A percentile compares a stretch with the other conserved stretches of the same genome.
Conservation (phyloP, 2,888 invertebrate species). For the Rhabditophanes sp. region DNA sequence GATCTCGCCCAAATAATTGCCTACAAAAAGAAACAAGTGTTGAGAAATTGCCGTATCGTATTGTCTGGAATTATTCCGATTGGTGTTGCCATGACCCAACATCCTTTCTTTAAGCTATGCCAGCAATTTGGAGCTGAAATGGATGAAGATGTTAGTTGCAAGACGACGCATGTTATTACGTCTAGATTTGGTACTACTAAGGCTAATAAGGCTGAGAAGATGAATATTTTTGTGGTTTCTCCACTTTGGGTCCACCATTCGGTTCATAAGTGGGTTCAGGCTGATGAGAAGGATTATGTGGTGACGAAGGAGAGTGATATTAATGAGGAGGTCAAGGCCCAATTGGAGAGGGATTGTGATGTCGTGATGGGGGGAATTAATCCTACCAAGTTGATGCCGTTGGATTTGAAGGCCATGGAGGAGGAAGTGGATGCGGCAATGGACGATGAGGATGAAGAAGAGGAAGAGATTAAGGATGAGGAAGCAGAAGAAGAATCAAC, state of each 20-base stretch:
- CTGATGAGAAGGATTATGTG: constrained; percentile 1
- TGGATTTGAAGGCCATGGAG: not conserved
- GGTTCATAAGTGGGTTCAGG: too few species aligned
- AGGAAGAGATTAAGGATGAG: constrained; percentile 1
- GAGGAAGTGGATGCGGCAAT: not conserved
- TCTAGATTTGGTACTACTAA: too few species aligned
- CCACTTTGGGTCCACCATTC: too few species aligned
- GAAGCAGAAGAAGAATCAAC: too few species aligned
- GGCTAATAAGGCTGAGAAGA: too few species aligned
- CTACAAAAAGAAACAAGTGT: constrained; percentile 19
- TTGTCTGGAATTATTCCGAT: constrained; percentile 33
- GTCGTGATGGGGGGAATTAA: not conserved
- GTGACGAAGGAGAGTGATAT: not conserved
- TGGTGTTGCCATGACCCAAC: constrained; percentile 15
- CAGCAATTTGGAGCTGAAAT: constrained; percentile 28
- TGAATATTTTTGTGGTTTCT: too few species aligned
- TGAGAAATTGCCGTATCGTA: constrained; percentile 23
- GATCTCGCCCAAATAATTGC: constrained; percentile 20
- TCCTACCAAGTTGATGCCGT: constrained; percentile 1
- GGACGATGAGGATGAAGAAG: constrained; percentile 3
- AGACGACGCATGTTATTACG: too few species aligned
- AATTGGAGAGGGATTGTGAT: not conserved
- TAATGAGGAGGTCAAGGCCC: not conserved
- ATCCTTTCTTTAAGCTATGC: constrained; percentile 23
- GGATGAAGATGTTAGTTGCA: constrained; percentile 15